Evolutionary conservation across 2,797 vertebrate genomes (phyloP).

Genomic region (Hydrophis major): DNA sequence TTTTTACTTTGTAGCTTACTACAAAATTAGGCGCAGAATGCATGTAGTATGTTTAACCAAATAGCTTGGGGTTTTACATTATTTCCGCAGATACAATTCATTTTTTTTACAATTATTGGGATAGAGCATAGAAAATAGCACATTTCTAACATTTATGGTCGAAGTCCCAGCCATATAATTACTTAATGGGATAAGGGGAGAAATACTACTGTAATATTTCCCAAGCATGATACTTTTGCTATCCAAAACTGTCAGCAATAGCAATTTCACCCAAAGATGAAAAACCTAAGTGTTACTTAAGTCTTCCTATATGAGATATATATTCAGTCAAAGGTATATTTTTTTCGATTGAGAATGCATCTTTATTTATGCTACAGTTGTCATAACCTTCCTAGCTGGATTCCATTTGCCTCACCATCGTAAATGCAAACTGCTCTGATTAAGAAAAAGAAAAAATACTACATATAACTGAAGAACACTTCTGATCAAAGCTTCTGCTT

Average conservation of each 20-base stretch:
- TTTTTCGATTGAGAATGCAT: neutral
- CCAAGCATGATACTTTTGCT: neutral
- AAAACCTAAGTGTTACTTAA: neutral
- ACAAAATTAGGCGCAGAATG: neutral
- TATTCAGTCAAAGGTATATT: neutral
- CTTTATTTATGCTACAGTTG: neutral
- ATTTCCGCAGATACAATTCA: neutral
- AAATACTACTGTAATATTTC: neutral
- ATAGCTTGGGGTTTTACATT: neutral
- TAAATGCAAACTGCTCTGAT: neutral
- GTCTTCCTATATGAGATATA: neutral
- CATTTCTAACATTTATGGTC: neutral
- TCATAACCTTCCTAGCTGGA: neutral
- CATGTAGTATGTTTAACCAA: neutral
- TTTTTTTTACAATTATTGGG: neutral
- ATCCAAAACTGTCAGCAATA: neutral
- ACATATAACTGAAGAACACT: neutral
- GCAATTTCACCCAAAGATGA: neutral
- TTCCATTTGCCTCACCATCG: neutral
- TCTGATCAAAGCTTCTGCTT: neutral
- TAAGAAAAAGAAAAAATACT: neutral
- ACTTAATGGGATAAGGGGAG: neutral
- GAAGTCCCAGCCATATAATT: neutral
- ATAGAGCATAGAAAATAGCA: neutral
- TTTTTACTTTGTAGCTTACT: neutral